Percentiles rank a stretch among this genome's conserved stretches.
These are phyloP conservation scores for Peromyscus leucopus DNA, from an alignment of 2,113 vertebrate genomes.

Conservation along the genomic window DNA sequence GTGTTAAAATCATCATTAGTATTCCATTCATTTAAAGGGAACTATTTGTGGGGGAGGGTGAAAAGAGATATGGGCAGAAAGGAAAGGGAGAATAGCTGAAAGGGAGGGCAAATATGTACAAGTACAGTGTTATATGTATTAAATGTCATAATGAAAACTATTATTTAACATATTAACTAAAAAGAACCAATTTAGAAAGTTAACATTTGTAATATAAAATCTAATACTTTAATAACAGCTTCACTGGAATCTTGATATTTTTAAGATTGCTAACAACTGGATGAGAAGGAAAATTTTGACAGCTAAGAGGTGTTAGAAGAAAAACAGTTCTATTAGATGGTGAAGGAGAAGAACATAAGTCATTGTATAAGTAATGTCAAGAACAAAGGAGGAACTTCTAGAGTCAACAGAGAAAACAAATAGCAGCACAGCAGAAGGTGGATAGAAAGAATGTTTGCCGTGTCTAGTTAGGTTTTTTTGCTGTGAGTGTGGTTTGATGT, in stretches of 20 bases:
- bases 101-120: neutral
- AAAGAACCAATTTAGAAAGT: neutral
- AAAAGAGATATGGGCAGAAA: neutral
- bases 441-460: neutral
- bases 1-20: neutral
- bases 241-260: neutral
- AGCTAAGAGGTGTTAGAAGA: conserved; percentile 19
- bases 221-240: neutral
- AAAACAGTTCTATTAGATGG: neutral
- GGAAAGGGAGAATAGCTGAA: too few relatives aligned
- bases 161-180: neutral
- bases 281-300: neutral
- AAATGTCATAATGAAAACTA: neutral
- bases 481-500: neutral
- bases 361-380: neutral
- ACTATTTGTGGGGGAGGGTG: too few relatives aligned
- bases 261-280: neutral
- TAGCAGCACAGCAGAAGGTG: neutral
- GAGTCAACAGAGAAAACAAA: neutral
- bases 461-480: neutral
- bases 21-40: neutral
- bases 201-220: neutral
- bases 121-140: neutral
- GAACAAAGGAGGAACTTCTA: neutral
- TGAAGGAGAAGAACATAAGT: neutral